Conservation (phyloP, 1,140 invertebrate species). For the Pomacea maculata region DNA sequence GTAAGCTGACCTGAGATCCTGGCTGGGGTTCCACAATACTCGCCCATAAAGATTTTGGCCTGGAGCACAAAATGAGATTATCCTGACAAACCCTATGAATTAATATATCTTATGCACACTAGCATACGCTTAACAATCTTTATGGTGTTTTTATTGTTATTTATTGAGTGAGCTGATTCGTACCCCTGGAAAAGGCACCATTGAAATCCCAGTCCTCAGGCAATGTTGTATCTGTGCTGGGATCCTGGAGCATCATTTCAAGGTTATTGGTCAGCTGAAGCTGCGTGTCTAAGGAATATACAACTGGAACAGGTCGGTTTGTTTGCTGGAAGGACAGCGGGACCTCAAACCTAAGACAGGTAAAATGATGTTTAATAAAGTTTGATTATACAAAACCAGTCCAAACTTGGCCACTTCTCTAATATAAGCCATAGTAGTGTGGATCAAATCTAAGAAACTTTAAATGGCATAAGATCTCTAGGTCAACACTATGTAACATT, state of each 20-base stretch:
- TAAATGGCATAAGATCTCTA: no score
- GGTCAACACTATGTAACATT: no score
- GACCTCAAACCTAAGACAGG: slow-evolving; percentile 61
- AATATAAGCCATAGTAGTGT: no score
- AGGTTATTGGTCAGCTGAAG: slow-evolving; percentile 66
- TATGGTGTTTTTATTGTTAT: background rate
- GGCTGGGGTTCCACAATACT: slow-evolving; percentile 67
- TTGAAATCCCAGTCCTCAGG: slow-evolving; percentile 61
- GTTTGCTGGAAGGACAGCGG: slow-evolving; percentile 68
- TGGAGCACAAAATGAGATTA: slow-evolving; percentile 22
- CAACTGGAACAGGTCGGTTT: slow-evolving; percentile 65
- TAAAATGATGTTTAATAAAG: background rate
- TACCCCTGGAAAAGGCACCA: slow-evolving; percentile 56
- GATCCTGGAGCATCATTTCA: slow-evolving; percentile 61
- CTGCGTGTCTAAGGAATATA: slow-evolving; percentile 67
- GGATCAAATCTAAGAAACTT: no score
- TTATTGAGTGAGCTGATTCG: background rate
- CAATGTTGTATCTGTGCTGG: slow-evolving; percentile 43
- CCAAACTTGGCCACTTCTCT: background rate
- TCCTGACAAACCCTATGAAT: background rate
- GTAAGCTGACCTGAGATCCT: slow-evolving; percentile 66
- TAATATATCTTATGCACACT: background rate
- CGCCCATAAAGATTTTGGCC: slow-evolving; percentile 67
- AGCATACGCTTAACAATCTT: background rate
- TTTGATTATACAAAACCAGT: background rate